Evolutionary conservation across 2,888 invertebrate genomes (phyloP).

Genomic region (Nymphalis polychloros): DNA sequence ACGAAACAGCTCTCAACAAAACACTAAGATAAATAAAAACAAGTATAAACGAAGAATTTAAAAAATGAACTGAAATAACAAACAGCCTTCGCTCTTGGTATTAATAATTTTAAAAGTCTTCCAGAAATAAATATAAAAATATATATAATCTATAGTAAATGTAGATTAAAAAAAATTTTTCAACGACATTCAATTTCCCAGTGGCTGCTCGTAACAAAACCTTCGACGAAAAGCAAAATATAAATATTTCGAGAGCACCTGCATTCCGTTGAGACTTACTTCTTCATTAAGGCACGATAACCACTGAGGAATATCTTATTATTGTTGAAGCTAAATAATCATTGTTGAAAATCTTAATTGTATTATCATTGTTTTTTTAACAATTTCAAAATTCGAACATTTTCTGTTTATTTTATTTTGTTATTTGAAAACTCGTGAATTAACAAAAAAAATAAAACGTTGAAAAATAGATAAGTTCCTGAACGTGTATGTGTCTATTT

Average conservation of each 20-base stretch:
- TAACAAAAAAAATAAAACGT: too few relatives aligned
- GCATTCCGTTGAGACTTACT: conserved; percentile 27
- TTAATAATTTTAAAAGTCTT: conserved; percentile 10
- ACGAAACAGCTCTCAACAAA: background rate
- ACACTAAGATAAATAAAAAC: background rate
- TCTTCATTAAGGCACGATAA: conserved; percentile 29
- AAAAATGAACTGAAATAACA: conserved; percentile 8
- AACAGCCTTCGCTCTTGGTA: background rate
- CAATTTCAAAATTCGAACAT: too few relatives aligned
- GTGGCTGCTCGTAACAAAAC: conserved; percentile 32
- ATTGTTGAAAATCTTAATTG: too few relatives aligned
- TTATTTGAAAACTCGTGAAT: too few relatives aligned
- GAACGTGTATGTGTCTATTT: too few relatives aligned
- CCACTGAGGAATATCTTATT: conserved; percentile 18
- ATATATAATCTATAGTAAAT: conserved; percentile 10
- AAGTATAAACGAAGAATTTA: background rate
- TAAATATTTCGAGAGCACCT: conserved; percentile 36
- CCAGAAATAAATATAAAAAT: background rate
- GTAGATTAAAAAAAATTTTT: conserved; percentile 9
- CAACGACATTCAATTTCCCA: conserved; percentile 30
- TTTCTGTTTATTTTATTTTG: too few relatives aligned
- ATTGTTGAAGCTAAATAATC: too few relatives aligned
- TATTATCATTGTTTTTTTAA: too few relatives aligned
- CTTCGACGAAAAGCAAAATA: conserved; percentile 34
- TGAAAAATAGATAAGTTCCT: too few relatives aligned